A percentile compares a stretch with the other conserved stretches of the same genome.
phyloP scores from a whole-genome alignment of 2,797 vertebrate species.

The Sebastolobus altivelis region DNA sequence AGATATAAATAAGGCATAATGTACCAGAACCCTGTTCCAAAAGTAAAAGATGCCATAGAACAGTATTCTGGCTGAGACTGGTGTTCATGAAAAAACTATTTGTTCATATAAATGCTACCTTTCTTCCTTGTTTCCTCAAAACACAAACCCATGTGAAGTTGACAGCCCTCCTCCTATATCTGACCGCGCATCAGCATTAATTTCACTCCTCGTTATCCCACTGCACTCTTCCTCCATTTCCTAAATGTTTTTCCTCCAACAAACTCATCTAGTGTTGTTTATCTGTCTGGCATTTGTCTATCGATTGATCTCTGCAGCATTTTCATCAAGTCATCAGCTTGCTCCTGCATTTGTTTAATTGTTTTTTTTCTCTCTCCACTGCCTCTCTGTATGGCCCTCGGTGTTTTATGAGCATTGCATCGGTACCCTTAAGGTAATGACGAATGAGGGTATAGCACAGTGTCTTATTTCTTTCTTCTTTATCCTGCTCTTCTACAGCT shows the following conservation, averaged over 20 bases:
- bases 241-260: constrained; percentile 30
- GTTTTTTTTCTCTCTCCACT: constrained; percentile 15
- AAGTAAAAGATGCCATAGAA: not conserved
- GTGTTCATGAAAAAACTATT: not conserved
- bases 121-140: not conserved
- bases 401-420: constrained; percentile 6
- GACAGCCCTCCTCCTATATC: not conserved
- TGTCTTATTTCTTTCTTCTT: not conserved
- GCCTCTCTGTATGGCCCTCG: not conserved
- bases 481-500: not conserved
- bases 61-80: not conserved
- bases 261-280: constrained; percentile 27
- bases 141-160: not conserved
- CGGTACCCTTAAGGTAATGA: constrained; percentile 9
- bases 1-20: not conserved
- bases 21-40: not conserved
- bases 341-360: constrained; percentile 31
- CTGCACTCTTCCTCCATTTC: constrained; percentile 14
- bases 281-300: constrained; percentile 25
- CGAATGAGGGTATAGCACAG: not conserved
- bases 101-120: not conserved
- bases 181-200: not conserved
- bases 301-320: constrained; percentile 32
- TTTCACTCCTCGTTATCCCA: not conserved
- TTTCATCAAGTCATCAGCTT: constrained; percentile 32